Evolutionary conservation across 2,797 vertebrate genomes (phyloP).

Genomic region (Schizothorax lantsangensis): DNA sequence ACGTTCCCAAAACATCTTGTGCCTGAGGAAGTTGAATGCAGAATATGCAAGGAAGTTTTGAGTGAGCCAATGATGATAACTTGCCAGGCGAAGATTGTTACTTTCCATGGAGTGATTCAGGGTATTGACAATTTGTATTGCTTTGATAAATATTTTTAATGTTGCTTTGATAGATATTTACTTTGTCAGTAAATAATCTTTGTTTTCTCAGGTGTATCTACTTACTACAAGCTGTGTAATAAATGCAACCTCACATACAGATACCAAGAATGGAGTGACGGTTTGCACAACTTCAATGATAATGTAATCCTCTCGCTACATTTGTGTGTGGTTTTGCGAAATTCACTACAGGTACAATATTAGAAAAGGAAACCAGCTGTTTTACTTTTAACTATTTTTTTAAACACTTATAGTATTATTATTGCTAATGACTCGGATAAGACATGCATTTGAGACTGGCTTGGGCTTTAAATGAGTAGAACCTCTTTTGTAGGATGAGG

Average conservation of each 20-base stretch:
- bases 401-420: neutral
- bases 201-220: neutral
- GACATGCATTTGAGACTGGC: too few species aligned
- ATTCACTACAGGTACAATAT: slow-evolving; percentile 1
- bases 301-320: neutral
- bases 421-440: too few species aligned
- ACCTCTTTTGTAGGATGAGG: neutral
- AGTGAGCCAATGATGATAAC: neutral
- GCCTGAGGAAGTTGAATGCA: slow-evolving; percentile 17
- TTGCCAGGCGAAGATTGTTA: neutral
- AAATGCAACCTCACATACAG: slow-evolving; percentile 21
- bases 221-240: slow-evolving; percentile 1
- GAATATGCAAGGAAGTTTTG: neutral
- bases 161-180: neutral
- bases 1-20: neutral
- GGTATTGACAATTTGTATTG: neutral
- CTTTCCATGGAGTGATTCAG: slow-evolving; percentile 7
- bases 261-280: neutral
- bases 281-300: slow-evolving; percentile 11
- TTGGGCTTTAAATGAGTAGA: neutral
- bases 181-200: neutral
- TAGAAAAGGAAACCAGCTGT: neutral
- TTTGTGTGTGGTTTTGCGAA: neutral
- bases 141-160: neutral
- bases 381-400: neutral